Evolutionary conservation across 2,888 invertebrate species (phyloP), one percentile per base, ranked within the genome.

Genomic region (Hololepta plana): DNA sequence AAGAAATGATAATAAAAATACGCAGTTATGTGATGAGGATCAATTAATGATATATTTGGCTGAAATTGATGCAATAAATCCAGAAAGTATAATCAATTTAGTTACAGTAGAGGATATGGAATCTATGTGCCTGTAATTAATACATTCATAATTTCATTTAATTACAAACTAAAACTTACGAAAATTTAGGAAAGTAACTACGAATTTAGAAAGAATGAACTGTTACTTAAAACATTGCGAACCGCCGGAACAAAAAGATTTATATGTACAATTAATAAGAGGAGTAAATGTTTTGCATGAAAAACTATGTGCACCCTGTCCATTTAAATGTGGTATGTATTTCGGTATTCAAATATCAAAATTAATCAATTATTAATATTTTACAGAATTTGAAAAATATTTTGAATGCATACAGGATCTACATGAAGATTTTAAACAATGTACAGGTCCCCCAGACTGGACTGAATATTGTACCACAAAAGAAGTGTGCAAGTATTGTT

Each of bases 391-490:
- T 23, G 38, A 34, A 28, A 40, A 47, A 13, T 39, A 55, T 23
- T 49, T 46, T 17, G 34, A 38, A 8, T 63, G 62, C 36, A 37
- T 57, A 13, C 46, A 48, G 12, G 53, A 59, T 29, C 39, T 65
- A 15, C 54, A 51, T 16, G 53, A 55, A 12, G 61, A 64, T 32
- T 59, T 57, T 36, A 52, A 57, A 23, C 55, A 57, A 33, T 66
- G 65, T 34, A 54, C 53, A 35, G 65, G 62, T 0, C 49, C 57
- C 3, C 51, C 61, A 2, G 64, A 64, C 43, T 66, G 65, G 65
- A 59, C 53, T 32, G 63, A 65, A 43, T 50, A 53, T 25, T 38
- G 42, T 12, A 55, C 58, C 29, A 36, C 45, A 17, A 36, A 40
- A n/a, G 42, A 47, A 28, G 46, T 59, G 14, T 65, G 64, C 45